Evolutionary conservation across 2,888 invertebrate species (phyloP), one percentile per base, ranked within the genome.

Genomic region (Pseudanteris insignis): DNA sequence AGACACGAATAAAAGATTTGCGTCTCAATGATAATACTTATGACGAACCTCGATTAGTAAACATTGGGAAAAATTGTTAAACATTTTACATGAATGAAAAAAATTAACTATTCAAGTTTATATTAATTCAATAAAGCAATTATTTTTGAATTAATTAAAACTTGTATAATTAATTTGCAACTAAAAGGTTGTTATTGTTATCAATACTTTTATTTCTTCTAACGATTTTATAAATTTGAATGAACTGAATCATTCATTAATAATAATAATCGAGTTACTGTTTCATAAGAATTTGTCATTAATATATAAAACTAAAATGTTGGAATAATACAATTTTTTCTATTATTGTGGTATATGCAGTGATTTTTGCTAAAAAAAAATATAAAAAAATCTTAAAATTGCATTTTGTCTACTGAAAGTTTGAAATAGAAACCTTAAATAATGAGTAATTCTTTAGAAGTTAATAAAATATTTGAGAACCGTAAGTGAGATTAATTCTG

Each of bases 1-100:
- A 83, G 92, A 70, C 88, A 91, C 78, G 89, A 88, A 75, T 88
- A 80, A 68, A 66, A 32, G 8, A 7, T 38, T 12, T 7, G 21
- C n/a, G 15, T 13, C n/a, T 10, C 34, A 51, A 53, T 46, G 46
- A 46, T 30, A 34, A 24, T 15, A 47, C 37, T 59, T 53, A 41
- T 36, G 32, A 44, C 37, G 9, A 37, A 38, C 41, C 25, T 14
- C 11, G 25, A 33, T n/a, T 11, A 25, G 25, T 14, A 10, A 41
- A 41, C 40, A 11, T 50, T 48, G n/a, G n/a, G n/a, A n/a, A n/a
- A n/a, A n/a, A n/a, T n/a, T n/a, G n/a, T n/a, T n/a, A n/a, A n/a
- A n/a, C n/a, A n/a, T n/a, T n/a, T n/a, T n/a, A n/a, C n/a, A n/a
- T n/a, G n/a, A n/a, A n/a, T n/a, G n/a, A n/a, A n/a, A n/a, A n/a